Evolutionary conservation across 1,140 invertebrate genomes (phyloP).

Genomic region (Drosophila suzukii): DNA sequence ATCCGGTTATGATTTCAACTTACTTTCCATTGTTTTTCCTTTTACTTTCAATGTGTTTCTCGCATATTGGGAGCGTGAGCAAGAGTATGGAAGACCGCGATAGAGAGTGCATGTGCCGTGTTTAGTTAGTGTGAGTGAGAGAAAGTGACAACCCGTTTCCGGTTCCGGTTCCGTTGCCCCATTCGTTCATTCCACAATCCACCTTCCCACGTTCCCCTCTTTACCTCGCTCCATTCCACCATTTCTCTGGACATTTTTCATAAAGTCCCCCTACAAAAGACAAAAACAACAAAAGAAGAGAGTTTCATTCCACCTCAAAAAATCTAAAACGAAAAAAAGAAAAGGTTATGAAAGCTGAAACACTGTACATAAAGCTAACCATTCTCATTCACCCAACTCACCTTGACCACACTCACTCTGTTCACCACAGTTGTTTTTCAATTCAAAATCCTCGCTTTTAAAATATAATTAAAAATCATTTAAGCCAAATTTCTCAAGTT

Average conservation of each 20-base stretch:
- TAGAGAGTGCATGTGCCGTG: constrained; percentile 11
- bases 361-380: constrained; percentile 47
- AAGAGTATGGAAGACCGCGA: constrained; percentile 19
- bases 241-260: constrained; percentile 33
- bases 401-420: constrained; percentile 24
- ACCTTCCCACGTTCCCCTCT: background rate
- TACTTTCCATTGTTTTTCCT: background rate
- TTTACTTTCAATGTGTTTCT: constrained; percentile 13
- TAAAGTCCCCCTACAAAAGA: background rate
- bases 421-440: constrained; percentile 36
- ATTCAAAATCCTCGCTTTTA: constrained; percentile 10
- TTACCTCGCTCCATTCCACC: constrained; percentile 17
- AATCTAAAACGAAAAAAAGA: background rate
- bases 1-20: constrained; percentile 21
- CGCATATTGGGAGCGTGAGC: constrained; percentile 19
- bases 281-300: background rate
- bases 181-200: constrained; percentile 20
- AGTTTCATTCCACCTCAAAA: constrained; percentile 21
- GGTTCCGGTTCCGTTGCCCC: constrained; percentile 32
- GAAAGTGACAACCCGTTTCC: constrained; percentile 10
- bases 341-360: constrained; percentile 32
- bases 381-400: constrained; percentile 46
- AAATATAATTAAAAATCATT: constrained; percentile 5
- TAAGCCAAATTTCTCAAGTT: background rate
- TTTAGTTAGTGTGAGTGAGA: constrained; percentile 23